Conservation (phyloP, 2,797 vertebrate species). For the Myioborus miniatus region DNA sequence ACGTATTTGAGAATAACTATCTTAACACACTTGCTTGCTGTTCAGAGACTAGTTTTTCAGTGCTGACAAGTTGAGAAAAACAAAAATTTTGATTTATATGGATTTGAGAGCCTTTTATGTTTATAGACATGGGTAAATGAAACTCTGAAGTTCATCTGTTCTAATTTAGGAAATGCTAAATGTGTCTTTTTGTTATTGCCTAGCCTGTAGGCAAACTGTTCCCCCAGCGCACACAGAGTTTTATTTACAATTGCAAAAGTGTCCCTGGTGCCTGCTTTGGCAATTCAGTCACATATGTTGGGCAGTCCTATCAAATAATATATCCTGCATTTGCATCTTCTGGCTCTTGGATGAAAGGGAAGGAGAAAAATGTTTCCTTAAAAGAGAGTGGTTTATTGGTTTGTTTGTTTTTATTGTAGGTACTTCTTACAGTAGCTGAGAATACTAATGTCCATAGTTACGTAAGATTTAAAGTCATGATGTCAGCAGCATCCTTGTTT, state of each 20-base stretch:
- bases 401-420: not conserved
- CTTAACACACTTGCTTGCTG: not conserved
- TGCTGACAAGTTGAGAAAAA: not conserved
- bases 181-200: not conserved
- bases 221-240: not conserved
- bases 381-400: not conserved
- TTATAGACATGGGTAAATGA: not conserved
- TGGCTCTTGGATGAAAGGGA: not conserved
- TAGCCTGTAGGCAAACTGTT: constrained; percentile 1
- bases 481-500: not conserved
- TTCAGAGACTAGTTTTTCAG: not conserved
- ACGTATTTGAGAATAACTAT: not conserved
- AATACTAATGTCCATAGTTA: not conserved
- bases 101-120: not conserved
- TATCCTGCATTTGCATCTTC: not conserved
- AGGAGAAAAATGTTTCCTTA: not conserved
- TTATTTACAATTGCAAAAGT: not conserved
- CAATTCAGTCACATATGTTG: not conserved
- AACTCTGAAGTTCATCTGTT: constrained; percentile 2
- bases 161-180: not conserved
- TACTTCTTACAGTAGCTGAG: not conserved
- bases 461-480: not conserved
- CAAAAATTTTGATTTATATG: not conserved
- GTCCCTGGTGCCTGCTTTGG: not conserved
- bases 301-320: not conserved